Conservation (phyloP, 2,888 invertebrate species). For the Ophraella communa region DNA sequence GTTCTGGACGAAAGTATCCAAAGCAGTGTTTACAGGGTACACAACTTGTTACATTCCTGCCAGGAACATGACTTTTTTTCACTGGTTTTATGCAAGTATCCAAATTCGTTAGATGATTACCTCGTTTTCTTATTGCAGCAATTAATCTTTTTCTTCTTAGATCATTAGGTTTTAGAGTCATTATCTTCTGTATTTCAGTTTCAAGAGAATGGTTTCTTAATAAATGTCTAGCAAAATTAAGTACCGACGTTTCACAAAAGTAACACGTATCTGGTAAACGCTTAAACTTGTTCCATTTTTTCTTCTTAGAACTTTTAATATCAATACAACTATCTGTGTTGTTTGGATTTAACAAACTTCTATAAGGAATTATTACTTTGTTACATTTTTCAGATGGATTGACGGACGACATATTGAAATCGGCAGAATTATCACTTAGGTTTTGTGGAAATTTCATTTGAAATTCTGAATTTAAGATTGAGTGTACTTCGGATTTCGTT, state of each 20-base stretch:
- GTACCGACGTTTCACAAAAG: constrained; percentile 4
- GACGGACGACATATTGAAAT: no score
- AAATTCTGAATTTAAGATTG: no score
- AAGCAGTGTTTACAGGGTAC: no score
- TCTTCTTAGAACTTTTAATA: neutral
- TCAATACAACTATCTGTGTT: neutral
- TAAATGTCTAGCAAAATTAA: constrained; percentile 20
- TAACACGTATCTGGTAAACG: constrained; percentile 16
- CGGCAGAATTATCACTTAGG: no score
- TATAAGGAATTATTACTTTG: no score
- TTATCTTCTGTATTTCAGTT: neutral
- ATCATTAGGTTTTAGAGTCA: constrained; percentile 10
- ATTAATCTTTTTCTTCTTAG: constrained; percentile 8
- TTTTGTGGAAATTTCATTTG: no score
- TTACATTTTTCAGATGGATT: no score
- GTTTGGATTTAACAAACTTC: no score
- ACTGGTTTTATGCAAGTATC: constrained; percentile 10
- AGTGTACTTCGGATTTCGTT: no score
- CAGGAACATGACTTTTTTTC: constrained; percentile 15
- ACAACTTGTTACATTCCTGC: constrained; percentile 4
- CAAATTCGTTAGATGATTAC: constrained; percentile 12
- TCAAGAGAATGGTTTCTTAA: neutral
- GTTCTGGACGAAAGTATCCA: no score
- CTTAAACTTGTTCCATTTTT: constrained; percentile 1
- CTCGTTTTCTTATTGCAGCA: constrained; percentile 18